Evolutionary conservation across 2,113 vertebrate species (phyloP).

Genomic region (Hydrolagus affinis): DNA sequence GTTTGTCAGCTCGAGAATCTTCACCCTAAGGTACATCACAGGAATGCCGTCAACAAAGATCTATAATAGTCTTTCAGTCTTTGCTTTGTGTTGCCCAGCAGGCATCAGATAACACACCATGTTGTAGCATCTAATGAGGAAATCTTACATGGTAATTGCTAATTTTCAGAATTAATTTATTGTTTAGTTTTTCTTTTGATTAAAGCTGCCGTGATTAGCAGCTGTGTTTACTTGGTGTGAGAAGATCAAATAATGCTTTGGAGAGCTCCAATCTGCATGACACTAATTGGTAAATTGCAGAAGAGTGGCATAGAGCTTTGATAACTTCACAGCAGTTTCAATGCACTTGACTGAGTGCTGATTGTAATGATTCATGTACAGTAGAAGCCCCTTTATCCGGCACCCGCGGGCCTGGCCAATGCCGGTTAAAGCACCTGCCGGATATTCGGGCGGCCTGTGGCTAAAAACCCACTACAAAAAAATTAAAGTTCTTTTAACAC

Average conservation of each 20-base stretch:
- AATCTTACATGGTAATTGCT: slow-evolving; percentile 46
- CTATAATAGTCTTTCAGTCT: background rate
- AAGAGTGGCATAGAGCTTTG: slow-evolving; percentile 15
- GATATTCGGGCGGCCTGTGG: too few relatives aligned
- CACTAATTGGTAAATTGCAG: slow-evolving; percentile 29
- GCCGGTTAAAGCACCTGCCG: too few relatives aligned
- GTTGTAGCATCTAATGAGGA: slow-evolving; percentile 39
- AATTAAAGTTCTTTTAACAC: too few relatives aligned
- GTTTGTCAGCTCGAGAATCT: background rate
- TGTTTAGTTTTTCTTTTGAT: slow-evolving; percentile 51
- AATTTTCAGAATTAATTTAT: slow-evolving; percentile 48
- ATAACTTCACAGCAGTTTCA: background rate
- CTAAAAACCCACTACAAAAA: too few relatives aligned
- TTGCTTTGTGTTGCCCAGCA: background rate
- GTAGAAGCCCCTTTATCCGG: too few relatives aligned
- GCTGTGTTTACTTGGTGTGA: slow-evolving; percentile 43
- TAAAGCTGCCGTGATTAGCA: slow-evolving; percentile 47
- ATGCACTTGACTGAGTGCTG: slow-evolving; percentile 8
- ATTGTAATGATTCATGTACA: slow-evolving; percentile 20
- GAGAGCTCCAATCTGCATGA: slow-evolving; percentile 29
- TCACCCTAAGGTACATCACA: background rate
- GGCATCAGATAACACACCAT: background rate
- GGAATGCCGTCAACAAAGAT: background rate
- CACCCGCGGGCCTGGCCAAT: too few relatives aligned
- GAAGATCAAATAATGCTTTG: slow-evolving; percentile 34